Base-by-base conservation (phyloP, 1,140 invertebrate species). In the Neomicropteryx cornuta region DNA sequence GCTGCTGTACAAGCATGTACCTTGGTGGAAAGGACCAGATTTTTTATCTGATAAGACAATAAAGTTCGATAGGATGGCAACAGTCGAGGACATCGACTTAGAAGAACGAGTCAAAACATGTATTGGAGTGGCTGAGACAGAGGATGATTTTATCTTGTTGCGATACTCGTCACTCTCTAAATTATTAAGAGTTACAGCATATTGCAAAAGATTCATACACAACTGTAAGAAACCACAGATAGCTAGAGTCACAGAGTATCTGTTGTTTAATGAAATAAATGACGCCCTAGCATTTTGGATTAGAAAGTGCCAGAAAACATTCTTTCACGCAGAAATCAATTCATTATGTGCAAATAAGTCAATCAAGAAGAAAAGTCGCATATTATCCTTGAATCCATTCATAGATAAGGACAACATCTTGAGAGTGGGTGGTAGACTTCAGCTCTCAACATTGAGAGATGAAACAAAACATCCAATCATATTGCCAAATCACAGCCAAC, bases 401-500 rank as follows among this genome's bases (percentile, higher is more conserved):
- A 3, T 65, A 13, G 60, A 66, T 41, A 23, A 45, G 11, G 30
- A 46, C 6, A 46, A 49, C 22, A 20, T 68, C 1, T 18, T 68
- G 21, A 46, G 61, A 32, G 62, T 68, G 22, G 60, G 62, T 13
- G 61, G 66, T 10, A 44, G 62, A 33, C 39, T 67, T 2, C 10
- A 39, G 6, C 31, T 56, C 19, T 33, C 55, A 5, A 36, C 49
- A 17, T 5, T 68, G 1, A 22, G 44, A 11, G 36, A 51, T 34
- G 41, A 50, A 17, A 41, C 44, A 11, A 66, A 57, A 21, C 46
- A 53, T 44, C 49, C 51, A 28, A 42, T 46, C 8, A 50, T 56
- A 17, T 20, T 56, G 8, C 45, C 44, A 10, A 28, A 41, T n/a
- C 17, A 37, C 13, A 37, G 34, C 5, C 3, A 14, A 16, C 38